phyloP scores from a whole-genome alignment of 2,113 vertebrate species.

The Mirza zaza region DNA sequence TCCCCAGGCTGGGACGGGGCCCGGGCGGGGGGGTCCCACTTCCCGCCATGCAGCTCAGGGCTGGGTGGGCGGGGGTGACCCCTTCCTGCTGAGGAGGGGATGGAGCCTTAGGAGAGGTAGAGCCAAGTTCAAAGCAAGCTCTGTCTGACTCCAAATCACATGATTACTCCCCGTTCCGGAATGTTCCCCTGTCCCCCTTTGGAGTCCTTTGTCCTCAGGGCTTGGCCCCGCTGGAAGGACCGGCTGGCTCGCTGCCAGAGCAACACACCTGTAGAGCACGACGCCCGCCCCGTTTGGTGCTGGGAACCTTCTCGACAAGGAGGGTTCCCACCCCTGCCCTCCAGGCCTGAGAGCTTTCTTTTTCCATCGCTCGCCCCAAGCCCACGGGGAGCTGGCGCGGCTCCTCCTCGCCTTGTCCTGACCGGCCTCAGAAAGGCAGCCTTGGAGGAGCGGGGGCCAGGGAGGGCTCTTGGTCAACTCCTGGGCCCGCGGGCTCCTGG shows the following conservation, averaged over 20 bases:
- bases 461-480: constrained; percentile 40
- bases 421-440: constrained; percentile 29
- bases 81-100: not conserved
- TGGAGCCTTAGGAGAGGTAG: rapidly evolving
- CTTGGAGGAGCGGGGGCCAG: not conserved
- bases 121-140: not conserved
- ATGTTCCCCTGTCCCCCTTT: not conserved
- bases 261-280: constrained; percentile 47
- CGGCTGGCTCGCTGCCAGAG: constrained; percentile 6
- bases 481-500: not conserved
- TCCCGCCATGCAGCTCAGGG: not conserved
- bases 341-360: constrained; percentile 77
- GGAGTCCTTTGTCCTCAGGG: constrained; percentile 14
- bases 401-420: constrained; percentile 45
- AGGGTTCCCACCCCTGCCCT: constrained; percentile 80
- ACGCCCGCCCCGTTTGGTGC: not conserved
- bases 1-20: rapidly evolving
- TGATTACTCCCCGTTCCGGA: not conserved
- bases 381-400: not conserved
- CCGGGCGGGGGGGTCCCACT: not conserved
- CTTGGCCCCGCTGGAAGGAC: not conserved
- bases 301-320: constrained; percentile 61
- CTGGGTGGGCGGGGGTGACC: not conserved
- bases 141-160: not conserved
- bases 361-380: constrained; percentile 8